Percentiles rank a stretch among this genome's conserved stretches.
phyloP scores from a whole-genome alignment of 2,888 invertebrate genomes.

The Cosmia pyralina region DNA sequence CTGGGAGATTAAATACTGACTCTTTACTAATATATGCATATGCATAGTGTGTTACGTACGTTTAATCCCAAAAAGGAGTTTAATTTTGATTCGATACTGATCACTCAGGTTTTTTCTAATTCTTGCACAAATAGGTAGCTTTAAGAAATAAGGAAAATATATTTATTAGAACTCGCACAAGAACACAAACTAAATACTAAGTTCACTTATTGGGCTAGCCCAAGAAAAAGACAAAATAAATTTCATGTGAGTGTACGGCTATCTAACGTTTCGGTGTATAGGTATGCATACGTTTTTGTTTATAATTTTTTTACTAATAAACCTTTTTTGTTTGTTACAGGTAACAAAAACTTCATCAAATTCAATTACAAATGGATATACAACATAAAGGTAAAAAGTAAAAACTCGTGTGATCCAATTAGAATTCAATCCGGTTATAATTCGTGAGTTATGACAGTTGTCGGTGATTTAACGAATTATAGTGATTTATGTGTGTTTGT shows the following conservation, averaged over 20 bases:
- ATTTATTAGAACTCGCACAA: too few species aligned
- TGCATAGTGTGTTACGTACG: not conserved
- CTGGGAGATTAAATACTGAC: not conserved
- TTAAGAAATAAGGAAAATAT: too few species aligned
- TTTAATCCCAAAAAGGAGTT: not conserved
- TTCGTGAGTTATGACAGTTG: slow-evolving; percentile 48
- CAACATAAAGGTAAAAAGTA: slow-evolving; percentile 32
- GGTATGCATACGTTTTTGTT: too few species aligned
- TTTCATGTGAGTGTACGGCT: too few species aligned
- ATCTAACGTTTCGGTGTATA: too few species aligned
- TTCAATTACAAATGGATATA: slow-evolving; percentile 21
- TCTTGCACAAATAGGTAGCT: not conserved
- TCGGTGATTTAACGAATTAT: slow-evolving; percentile 19
- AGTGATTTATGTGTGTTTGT: slow-evolving; percentile 38
- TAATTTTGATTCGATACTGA: not conserved
- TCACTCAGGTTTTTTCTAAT: not conserved
- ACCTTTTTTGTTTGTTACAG: slow-evolving; percentile 47
- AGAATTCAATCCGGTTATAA: slow-evolving; percentile 55
- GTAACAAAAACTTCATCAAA: slow-evolving; percentile 45
- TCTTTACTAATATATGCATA: not conserved
- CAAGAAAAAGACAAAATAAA: too few species aligned
- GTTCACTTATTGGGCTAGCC: not conserved
- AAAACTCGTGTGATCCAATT: slow-evolving; percentile 44
- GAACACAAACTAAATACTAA: too few species aligned
- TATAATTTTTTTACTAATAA: not conserved